A percentile compares a stretch with the other conserved stretches of the same genome.
These are phyloP conservation scores for Lemur catta DNA, from an alignment of 2,797 vertebrate species.

Conservation along the genomic window DNA sequence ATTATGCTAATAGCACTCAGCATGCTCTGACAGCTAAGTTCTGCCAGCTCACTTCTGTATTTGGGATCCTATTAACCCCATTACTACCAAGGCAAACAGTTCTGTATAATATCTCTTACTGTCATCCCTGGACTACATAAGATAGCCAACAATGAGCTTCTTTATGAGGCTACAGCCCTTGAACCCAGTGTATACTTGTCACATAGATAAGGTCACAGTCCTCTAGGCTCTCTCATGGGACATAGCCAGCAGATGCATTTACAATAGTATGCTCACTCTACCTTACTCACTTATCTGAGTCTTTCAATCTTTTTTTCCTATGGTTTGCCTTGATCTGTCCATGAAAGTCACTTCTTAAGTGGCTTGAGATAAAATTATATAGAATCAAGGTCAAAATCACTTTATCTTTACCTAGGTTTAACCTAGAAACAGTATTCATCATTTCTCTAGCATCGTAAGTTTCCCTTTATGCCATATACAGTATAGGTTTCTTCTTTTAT, in stretches of 20 bases:
- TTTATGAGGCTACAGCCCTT: neutral
- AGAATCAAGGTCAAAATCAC: neutral
- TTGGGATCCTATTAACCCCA: neutral
- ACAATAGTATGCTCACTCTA: too few species aligned
- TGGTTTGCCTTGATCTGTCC: neutral
- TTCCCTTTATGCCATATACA: neutral
- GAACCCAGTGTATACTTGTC: neutral
- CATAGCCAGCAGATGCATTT: neutral
- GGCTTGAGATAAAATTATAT: neutral
- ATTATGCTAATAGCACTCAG: neutral
- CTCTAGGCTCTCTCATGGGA: neutral
- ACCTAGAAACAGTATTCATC: neutral
- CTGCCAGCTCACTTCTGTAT: neutral
- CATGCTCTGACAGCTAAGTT: neutral
- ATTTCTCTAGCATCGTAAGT: neutral
- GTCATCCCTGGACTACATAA: neutral
- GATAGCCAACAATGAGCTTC: neutral
- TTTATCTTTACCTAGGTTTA: neutral
- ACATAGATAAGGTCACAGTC: neutral
- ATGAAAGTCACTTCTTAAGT: neutral
- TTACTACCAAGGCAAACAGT: neutral
- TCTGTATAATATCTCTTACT: neutral
- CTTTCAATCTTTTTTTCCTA: neutral
- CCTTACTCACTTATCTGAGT: neutral
- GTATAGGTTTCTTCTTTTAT: neutral